Base-by-base conservation (phyloP, 2,888 invertebrate species). In the Epistrophe eligans region DNA sequence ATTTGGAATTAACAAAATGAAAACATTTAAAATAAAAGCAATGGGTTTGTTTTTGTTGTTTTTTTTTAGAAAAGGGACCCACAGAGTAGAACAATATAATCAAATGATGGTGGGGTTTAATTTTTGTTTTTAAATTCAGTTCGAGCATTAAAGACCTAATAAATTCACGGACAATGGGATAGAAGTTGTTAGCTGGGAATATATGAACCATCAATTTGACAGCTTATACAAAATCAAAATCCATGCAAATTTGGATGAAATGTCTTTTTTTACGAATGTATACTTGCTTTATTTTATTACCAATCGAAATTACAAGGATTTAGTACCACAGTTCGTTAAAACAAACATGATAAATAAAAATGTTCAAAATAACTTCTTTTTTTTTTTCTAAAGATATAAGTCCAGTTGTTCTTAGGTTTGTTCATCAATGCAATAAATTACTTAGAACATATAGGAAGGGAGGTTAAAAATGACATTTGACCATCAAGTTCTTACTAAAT, bases 11-110 rank as follows among this genome's bases (percentile, higher is more conserved):
- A 48, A 48, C 48, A 45, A 66, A 66, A 66, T 48, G 32, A 48
- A 66, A 45, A 66, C 64, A 64, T 45, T 64, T 32, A n/a, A 64
- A 64, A 66, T 48, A 32, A 48, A 66, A 45, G 48, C 66, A 45
- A n/a, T 66, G 66, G 32, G 9, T n/a, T 48, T 24, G 1, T 2
- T 24, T 24, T 24, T 24, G 9, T n/a, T 48, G 1, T 24, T 2
- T 24, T 24, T 24, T 24, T 48, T 48, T 66, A 32, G 38, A 43
- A 43, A 62, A 40, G 15, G 40, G 7, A 38, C 38, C 24, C 8
- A 55, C n/a, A 32, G 55, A 10, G 28, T 32, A 4, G 1, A 52
- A 43, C 45, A 48, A 7, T n/a, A n/a, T n/a, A 45, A 45, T 43
- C 13, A 13, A 40, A 13, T 10, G 9, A 35, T 57, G 57, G 4